Base-by-base conservation (phyloP, 2,797 vertebrate species). In the Melanotaenia parkinsoni region DNA sequence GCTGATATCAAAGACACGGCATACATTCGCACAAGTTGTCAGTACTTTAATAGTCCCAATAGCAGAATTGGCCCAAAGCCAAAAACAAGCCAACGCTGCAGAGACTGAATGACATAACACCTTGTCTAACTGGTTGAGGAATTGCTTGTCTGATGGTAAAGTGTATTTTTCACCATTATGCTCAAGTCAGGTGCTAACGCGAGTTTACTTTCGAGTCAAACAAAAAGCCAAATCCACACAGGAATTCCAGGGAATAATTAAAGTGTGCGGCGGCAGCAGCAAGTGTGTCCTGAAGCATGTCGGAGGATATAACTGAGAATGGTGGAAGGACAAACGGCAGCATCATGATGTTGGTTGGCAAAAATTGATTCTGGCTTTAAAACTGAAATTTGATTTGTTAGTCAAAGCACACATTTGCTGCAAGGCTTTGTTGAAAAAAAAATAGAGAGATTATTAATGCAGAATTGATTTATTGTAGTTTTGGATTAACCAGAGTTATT, bases 21-120 rank as follows among this genome's bases (percentile, higher is more conserved):
- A 47, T 16, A 54, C 35, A 43, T 40, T 14, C 0, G 3, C 37
- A 14, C 30, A n/a, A 45, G 6, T 32, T 22, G 20, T 62, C 35
- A 62, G 59, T 67, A 37, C 58, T 61, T 37, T 45, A 30, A 37
- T 47, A 37, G 37, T 60, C 4, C 24, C 51, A 63, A 30, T 18
- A 38, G 59, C 54, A 63, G 58, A n/a, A 20, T 32, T 62, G 51
- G 51, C 30, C 63, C 30, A 7, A 45, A 61, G 54, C 58, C 33
- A 26, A 22, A 59, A 58, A 10, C 18, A 6, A 35, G 50, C 5
- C 30, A 50, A 33, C 37, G 64, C 38, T 37, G 58, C 24, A 30
- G 59, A 57, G 28, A 9, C 58, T 37, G 33, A 45, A 58, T 68
- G 22, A 58, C 51, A 63, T 38, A 63, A 47, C 10, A 30, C 20